Evolutionary conservation across 2,113 vertebrate genomes (phyloP), one percentile per base, ranked within the genome.

Genomic region (Condylura cristata): DNA sequence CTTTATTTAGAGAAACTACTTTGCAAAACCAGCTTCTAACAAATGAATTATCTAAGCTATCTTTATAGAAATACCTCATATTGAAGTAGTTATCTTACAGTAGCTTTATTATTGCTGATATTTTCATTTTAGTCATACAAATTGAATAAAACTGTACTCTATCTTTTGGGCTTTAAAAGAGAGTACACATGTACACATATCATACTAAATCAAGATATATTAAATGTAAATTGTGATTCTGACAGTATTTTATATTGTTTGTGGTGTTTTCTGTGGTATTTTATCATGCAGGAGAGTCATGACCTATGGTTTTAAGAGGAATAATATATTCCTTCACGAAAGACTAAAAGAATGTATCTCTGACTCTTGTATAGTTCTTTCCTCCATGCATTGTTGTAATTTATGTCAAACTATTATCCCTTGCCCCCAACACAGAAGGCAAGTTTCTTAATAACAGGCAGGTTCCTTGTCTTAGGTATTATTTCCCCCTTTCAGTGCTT

Each of bases 41-140:
- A 56, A 66, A 11, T 79, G 12, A 81, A 81, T 86, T 75, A 75
- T 76, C 13, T 51, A 80, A 93, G 34, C 28, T 68, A 13, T 66
- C 79, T 10, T 83, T 78, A 78, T 4, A 34, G 4, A 1, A 5
- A 8, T 85, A 72, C 71, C 20, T 89, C 70, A 68, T 90, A 48
- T 60, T 66, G 44, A 85, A 90, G 60, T 41, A 86, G 12, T n/a
- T 74, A 39, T 28, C 39, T 65, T 78, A 71, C 18, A 65, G 7
- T 65, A 71, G 39, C 8, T 37, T 81, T 44, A 63, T 46, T 83
- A 53, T 68, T 66, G 37, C 37, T 41, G 2, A 51, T 46, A 46
- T 86, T 93, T 63, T 53, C 56, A 39, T 81, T 65, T 82, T 72
- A 78, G 20, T 88, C 56, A 79, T 84, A 79, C 28, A 88, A 24